A percentile compares a stretch with the other conserved stretches of the same genome.
Evolutionary conservation across 1,140 invertebrate species (phyloP).

Genomic region (Euura saliciscinereae): DNA sequence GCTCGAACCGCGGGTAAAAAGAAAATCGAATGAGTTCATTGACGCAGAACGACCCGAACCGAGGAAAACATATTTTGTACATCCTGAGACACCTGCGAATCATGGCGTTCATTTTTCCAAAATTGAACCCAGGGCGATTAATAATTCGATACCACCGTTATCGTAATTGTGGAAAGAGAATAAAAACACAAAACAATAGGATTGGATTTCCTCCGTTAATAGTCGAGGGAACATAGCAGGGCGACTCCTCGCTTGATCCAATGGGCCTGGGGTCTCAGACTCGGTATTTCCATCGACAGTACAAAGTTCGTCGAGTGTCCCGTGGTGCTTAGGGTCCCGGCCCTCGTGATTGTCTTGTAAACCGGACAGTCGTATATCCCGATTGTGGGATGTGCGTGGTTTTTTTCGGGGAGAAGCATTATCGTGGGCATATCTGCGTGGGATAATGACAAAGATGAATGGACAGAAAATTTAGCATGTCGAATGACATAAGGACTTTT

Average conservation of each 20-base stretch:
- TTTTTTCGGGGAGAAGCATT: conserved; percentile 65
- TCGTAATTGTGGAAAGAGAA: no score
- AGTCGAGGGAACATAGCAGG: conserved; percentile 76
- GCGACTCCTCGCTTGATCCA: conserved; percentile 84
- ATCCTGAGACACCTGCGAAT: no score
- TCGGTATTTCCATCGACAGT: conserved; percentile 71
- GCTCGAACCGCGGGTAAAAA: no score
- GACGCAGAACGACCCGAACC: no score
- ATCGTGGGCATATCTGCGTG: conserved; percentile 68
- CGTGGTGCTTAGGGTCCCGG: conserved; percentile 76
- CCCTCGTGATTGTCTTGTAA: conserved; percentile 75
- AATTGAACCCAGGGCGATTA: no score
- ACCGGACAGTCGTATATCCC: conserved; percentile 73
- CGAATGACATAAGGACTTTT: no score
- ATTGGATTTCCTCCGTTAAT: conserved; percentile 53
- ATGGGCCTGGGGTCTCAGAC: conserved; percentile 65
- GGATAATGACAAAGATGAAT: conserved; percentile 9
- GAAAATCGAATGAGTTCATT: no score
- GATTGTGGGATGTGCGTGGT: conserved; percentile 49
- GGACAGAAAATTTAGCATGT: neutral
- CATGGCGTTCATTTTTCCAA: no score
- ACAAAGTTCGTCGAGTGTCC: conserved; percentile 84
- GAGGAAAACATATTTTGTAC: no score
- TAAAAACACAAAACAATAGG: no score
- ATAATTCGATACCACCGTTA: no score